Conservation (phyloP, 2,888 invertebrate genomes). For the Deladenus siricidicola region DNA sequence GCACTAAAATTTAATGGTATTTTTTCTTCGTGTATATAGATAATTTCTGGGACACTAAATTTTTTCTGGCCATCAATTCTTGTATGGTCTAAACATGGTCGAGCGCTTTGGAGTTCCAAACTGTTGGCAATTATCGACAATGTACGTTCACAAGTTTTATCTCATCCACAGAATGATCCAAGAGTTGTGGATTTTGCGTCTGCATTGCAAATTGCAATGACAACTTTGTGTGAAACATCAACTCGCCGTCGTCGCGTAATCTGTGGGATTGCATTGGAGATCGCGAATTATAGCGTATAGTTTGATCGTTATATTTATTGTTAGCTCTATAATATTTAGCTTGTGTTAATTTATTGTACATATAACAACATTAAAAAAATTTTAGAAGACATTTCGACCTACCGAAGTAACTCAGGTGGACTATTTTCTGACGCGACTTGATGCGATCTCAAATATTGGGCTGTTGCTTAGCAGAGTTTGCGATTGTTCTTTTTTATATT, state of each 20-base stretch:
- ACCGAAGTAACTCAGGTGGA: slow-evolving; percentile 21
- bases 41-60: slow-evolving; percentile 11
- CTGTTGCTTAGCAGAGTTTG: slow-evolving; percentile 25
- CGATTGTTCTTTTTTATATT: slow-evolving; percentile 71
- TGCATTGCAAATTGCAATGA: slow-evolving; percentile 24
- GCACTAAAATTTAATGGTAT: no score
- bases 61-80: slow-evolving; percentile 28
- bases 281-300: slow-evolving; percentile 29
- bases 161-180: slow-evolving; percentile 7
- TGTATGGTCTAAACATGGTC: slow-evolving; percentile 22
- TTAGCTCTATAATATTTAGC: not conserved
- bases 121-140: slow-evolving; percentile 23
- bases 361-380: no score
- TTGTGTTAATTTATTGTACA: slow-evolving; percentile 8
- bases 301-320: not conserved
- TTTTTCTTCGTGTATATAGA: no score
- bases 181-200: slow-evolving; percentile 21
- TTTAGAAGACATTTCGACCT: slow-evolving; percentile 6
- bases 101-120: slow-evolving; percentile 13
- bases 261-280: slow-evolving; percentile 32
- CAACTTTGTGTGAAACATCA: slow-evolving; percentile 13
- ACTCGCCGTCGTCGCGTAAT: slow-evolving; percentile 18
- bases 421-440: slow-evolving; percentile 20
- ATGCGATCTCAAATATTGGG: slow-evolving; percentile 20
- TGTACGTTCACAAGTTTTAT: not conserved